phyloP scores from a whole-genome alignment of 2,113 vertebrate genomes.

The Pangasianodon gigas region DNA sequence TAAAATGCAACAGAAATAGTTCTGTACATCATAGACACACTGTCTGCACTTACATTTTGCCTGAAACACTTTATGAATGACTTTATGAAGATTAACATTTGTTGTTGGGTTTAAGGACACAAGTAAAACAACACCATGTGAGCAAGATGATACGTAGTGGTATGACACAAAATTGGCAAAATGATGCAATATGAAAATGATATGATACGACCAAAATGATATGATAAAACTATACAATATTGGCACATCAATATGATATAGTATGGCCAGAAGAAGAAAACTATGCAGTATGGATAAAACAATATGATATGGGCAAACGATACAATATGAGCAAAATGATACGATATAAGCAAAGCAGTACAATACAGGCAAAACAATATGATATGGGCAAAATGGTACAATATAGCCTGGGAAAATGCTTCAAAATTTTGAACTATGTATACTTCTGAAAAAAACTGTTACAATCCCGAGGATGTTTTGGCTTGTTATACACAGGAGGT shows the following conservation, averaged over 20 bases:
- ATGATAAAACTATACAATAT: background rate
- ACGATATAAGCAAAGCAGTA: background rate
- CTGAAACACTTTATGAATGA: background rate
- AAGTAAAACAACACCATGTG: background rate
- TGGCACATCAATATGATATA: background rate
- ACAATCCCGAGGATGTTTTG: background rate
- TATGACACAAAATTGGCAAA: background rate
- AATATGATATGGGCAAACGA: background rate
- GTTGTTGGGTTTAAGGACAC: background rate
- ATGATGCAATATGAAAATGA: background rate
- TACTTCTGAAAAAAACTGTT: background rate
- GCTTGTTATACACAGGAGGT: constrained; percentile 8
- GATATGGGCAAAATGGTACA: too few relatives aligned
- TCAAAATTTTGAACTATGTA: background rate
- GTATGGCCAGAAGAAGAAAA: background rate
- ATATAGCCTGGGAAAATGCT: background rate
- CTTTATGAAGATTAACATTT: background rate
- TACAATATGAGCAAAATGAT: background rate
- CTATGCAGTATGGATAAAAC: background rate
- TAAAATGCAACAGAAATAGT: too few relatives aligned
- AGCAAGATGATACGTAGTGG: background rate
- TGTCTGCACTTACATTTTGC: too few relatives aligned
- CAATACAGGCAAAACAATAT: background rate
- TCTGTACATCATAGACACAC: too few relatives aligned
- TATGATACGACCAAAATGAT: background rate